Base-by-base conservation (phyloP, 2,797 vertebrate species). In the Rhabdomys pumilio region DNA sequence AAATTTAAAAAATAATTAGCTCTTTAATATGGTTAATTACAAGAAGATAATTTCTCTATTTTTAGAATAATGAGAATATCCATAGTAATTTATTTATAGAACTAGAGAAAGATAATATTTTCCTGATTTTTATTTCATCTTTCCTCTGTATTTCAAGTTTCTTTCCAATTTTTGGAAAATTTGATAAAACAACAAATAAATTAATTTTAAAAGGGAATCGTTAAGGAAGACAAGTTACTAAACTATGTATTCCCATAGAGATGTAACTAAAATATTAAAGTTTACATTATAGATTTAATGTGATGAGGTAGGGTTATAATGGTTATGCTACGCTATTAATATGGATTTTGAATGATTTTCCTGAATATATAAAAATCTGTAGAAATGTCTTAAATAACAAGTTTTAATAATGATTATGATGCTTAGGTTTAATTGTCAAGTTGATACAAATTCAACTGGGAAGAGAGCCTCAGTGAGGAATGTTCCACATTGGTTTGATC, bases 141-240 rank as follows among this genome's bases (percentile, higher is more conserved):
- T 72, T 31, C 10, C 59, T 29, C n/a, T 72, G 63, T 75, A 91
- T 87, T 93, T 89, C n/a, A 72, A 72, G 76, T 77, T 8, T 80
- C 8, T 12, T 94, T 87, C 15, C 3, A 34, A n/a, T 14, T 91
- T 96, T 86, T 55, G 72, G 9, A 92, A 94, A 1, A 44, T n/a
- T 93, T 89, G 38, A 26, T 82, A 50, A 89, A 19, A 77, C 61
- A 7, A 29, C 87, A 47, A 86, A 4, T 85, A 90, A 93, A 59
- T 75, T 69, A 86, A 96, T 87, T 87, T 84, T 84, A 53, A 59
- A 93, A 44, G 34, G 24, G 38, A 92, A 81, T 47, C 3, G 87
- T 14, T 6, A 80, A 22, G 75, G 50, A 69, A 55, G 1, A 3
- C 9, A 76, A 53, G 41, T 72, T 86, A 47, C 7, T 22, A 84